Percentiles rank a stretch among this genome's conserved stretches.
Evolutionary conservation across 2,888 invertebrate genomes (phyloP).

Genomic region (Amphipyra tragopoginis): DNA sequence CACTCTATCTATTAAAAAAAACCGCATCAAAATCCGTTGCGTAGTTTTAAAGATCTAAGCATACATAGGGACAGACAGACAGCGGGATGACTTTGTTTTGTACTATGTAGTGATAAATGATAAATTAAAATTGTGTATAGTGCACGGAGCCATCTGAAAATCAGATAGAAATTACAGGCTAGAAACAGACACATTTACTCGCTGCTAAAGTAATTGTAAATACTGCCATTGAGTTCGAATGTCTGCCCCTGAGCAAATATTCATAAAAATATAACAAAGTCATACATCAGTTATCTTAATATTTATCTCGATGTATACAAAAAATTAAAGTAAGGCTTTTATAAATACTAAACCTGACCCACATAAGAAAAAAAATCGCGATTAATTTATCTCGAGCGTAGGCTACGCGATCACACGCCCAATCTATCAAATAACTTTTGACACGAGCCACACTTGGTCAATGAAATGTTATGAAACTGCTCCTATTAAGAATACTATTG

Average conservation of each 20-base stretch:
- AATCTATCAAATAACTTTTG: conserved; percentile 54
- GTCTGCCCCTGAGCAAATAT: conserved; percentile 41
- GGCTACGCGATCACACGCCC: conserved; percentile 41
- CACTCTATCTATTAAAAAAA: too few relatives aligned
- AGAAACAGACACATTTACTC: conserved; percentile 29
- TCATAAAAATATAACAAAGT: conserved; percentile 9
- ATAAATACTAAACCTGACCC: conserved; percentile 64
- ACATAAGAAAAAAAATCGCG: conserved; percentile 56
- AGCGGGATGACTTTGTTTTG: too few relatives aligned
- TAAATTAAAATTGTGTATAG: too few relatives aligned
- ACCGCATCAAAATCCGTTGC: too few relatives aligned
- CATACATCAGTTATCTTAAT: conserved; percentile 23
- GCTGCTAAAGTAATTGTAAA: conserved; percentile 44
- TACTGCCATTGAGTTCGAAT: conserved; percentile 34
- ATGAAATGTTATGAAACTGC: conserved; percentile 50
- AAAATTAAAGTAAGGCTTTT: conserved; percentile 55
- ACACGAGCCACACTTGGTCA: conserved; percentile 49
- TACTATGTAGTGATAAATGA: too few relatives aligned
- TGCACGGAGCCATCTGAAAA: conserved; percentile 9
- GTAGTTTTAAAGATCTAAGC: too few relatives aligned
- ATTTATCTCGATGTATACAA: conserved; percentile 37
- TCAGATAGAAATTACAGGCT: conserved; percentile 12
- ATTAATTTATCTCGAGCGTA: conserved; percentile 47
- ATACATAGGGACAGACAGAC: too few relatives aligned
- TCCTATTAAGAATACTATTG: conserved; percentile 38